phyloP scores from a whole-genome alignment of 2,113 vertebrate genomes.

The Sciurus niger region DNA sequence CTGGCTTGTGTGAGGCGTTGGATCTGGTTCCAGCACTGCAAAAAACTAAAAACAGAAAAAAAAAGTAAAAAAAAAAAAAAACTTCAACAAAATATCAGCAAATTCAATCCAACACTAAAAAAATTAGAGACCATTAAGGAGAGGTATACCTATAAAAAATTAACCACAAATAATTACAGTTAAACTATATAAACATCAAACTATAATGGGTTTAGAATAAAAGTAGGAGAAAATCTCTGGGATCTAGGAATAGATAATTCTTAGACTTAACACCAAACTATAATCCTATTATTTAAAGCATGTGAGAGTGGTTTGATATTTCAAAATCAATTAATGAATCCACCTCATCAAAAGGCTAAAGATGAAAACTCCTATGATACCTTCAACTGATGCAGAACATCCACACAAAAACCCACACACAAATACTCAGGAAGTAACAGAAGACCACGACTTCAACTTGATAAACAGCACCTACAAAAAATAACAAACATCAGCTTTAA shows the following conservation, averaged over 20 bases:
- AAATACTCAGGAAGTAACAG: neutral
- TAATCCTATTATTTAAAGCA: neutral
- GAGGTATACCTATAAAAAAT: neutral
- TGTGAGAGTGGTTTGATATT: neutral
- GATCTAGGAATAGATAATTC: too few relatives aligned
- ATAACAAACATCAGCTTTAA: neutral
- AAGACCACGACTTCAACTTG: neutral
- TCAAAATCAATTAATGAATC: neutral
- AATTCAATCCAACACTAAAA: neutral
- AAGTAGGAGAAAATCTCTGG: too few relatives aligned
- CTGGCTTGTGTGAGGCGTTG: too few relatives aligned
- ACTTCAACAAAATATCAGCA: neutral
- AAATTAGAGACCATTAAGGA: neutral
- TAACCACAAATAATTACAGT: too few relatives aligned
- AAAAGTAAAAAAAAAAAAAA: neutral
- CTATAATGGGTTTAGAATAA: too few relatives aligned
- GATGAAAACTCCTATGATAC: neutral
- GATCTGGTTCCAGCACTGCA: neutral
- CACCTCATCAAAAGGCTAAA: neutral
- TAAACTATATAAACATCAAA: too few relatives aligned
- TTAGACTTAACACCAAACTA: too few relatives aligned
- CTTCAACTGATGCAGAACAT: neutral
- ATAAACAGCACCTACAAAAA: neutral
- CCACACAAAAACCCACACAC: neutral
- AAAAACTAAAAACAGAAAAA: neutral